A percentile compares a stretch with the other conserved stretches of the same genome.
These are phyloP conservation scores for Chloroceryle inda DNA, from an alignment of 2,797 vertebrate genomes.

Conservation along the genomic window DNA sequence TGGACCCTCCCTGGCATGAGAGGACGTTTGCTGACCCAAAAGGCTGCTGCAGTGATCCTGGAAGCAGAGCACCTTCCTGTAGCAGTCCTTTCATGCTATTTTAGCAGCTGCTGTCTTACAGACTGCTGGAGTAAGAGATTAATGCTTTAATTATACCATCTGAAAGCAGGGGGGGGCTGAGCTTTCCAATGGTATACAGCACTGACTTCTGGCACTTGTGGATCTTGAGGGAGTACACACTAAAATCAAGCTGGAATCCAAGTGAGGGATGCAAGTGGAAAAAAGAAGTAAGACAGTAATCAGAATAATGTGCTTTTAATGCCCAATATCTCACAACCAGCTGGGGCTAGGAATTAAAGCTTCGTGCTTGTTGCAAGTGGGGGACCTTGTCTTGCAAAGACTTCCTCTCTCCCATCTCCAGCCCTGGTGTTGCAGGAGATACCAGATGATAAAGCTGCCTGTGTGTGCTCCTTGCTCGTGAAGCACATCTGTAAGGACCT, in stretches of 20 bases:
- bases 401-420: background rate
- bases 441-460: fast-evolving
- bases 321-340: conserved; percentile 70
- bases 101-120: conserved; percentile 68
- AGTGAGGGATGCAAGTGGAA: conserved; percentile 47
- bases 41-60: background rate
- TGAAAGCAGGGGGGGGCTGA: conserved; percentile 64
- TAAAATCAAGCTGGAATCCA: conserved; percentile 64
- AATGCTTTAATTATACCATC: conserved; percentile 76
- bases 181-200: conserved; percentile 37
- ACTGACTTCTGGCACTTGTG: conserved; percentile 56
- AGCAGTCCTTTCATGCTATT: background rate
- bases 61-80: background rate
- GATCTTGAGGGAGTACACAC: conserved; percentile 60
- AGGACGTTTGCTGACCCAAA: background rate
- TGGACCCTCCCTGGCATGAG: background rate
- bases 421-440: background rate
- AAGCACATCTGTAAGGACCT: background rate
- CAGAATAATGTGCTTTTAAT: conserved; percentile 71
- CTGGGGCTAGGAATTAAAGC: conserved; percentile 63
- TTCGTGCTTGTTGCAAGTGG: background rate
- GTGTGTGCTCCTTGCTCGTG: background rate
- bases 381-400: background rate
- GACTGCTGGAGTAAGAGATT: conserved; percentile 70
- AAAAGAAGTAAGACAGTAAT: conserved; percentile 55